Conservation (phyloP, 2,888 invertebrate species). For the Malthinus flaveolus region DNA sequence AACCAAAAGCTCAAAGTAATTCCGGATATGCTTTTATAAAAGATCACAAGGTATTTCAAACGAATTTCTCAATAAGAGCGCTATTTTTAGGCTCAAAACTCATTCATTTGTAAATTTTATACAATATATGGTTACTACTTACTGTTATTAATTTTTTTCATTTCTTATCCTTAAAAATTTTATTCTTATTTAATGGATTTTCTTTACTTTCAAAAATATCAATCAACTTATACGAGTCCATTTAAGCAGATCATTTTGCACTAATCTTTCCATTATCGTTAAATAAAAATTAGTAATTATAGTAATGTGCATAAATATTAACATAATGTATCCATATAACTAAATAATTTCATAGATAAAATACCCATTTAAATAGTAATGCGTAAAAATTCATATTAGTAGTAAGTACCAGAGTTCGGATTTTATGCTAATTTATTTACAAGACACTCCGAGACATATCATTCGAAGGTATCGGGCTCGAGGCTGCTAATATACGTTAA, state of each 20-base stretch:
- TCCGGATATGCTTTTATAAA: constrained; percentile 46
- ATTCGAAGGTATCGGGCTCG: no score
- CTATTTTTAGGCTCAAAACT: constrained; percentile 19
- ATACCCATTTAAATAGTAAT: constrained; percentile 12
- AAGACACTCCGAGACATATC: no score
- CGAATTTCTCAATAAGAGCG: constrained; percentile 30
- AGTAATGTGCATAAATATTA: constrained; percentile 13
- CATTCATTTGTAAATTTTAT: constrained; percentile 26
- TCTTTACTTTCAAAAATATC: constrained; percentile 2
- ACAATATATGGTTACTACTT: constrained; percentile 11
- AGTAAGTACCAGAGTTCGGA: no score
- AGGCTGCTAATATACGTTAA: no score
- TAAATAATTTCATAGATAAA: constrained; percentile 12
- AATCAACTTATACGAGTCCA: constrained; percentile 5
- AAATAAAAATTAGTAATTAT: constrained; percentile 15
- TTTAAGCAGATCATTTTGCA: constrained; percentile 7
- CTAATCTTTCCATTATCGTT: constrained; percentile 15
- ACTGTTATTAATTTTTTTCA: constrained; percentile 16
- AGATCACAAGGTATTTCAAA: constrained; percentile 41
- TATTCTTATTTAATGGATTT: constrained; percentile 6
- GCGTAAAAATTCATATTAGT: no score
- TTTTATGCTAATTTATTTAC: not conserved
- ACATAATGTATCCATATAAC: constrained; percentile 13
- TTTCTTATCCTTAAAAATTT: constrained; percentile 4
- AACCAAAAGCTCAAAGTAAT: constrained; percentile 44